Conservation (phyloP, 1,140 invertebrate species). For the Chlorops oryzae region DNA sequence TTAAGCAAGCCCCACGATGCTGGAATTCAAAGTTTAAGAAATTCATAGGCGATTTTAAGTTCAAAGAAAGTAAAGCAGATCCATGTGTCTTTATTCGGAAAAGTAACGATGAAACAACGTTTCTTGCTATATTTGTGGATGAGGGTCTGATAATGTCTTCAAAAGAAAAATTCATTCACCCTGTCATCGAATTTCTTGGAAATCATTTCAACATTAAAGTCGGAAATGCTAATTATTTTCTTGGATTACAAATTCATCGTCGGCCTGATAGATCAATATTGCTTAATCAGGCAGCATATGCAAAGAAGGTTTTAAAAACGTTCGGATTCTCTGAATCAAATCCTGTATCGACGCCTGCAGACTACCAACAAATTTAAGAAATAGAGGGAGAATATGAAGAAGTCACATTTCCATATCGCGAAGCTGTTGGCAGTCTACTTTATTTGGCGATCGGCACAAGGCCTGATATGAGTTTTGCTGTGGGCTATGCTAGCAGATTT, state of each 20-base stretch:
- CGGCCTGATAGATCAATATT: slow-evolving; percentile 35
- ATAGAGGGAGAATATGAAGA: slow-evolving; percentile 1
- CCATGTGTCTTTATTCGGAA: slow-evolving; percentile 41
- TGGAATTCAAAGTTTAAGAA: slow-evolving; percentile 37
- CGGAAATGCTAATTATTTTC: slow-evolving; percentile 21
- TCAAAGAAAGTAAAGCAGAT: slow-evolving; percentile 38
- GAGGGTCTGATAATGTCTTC: slow-evolving; percentile 43
- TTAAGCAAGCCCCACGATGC: slow-evolving; percentile 46
- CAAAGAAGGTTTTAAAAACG: slow-evolving; percentile 33
- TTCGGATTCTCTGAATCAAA: slow-evolving; percentile 31
- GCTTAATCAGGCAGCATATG: slow-evolving; percentile 19
- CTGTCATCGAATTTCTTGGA: slow-evolving; percentile 25
- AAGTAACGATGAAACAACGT: slow-evolving; percentile 22
- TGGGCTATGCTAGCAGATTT: neutral
- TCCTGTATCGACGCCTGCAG: slow-evolving; percentile 25
- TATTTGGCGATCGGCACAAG: neutral
- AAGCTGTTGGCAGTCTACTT: neutral
- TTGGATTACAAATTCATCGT: neutral
- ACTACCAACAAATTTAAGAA: too few relatives aligned
- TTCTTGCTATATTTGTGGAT: slow-evolving; percentile 50
- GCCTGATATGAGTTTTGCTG: neutral
- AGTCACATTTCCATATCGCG: slow-evolving; percentile 12
- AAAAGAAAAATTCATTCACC: slow-evolving; percentile 17
- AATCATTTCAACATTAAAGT: slow-evolving; percentile 28
- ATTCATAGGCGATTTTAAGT: slow-evolving; percentile 35